Evolutionary conservation across 2,797 vertebrate genomes (phyloP).

Genomic region (Eurystomus glaucurus): DNA sequence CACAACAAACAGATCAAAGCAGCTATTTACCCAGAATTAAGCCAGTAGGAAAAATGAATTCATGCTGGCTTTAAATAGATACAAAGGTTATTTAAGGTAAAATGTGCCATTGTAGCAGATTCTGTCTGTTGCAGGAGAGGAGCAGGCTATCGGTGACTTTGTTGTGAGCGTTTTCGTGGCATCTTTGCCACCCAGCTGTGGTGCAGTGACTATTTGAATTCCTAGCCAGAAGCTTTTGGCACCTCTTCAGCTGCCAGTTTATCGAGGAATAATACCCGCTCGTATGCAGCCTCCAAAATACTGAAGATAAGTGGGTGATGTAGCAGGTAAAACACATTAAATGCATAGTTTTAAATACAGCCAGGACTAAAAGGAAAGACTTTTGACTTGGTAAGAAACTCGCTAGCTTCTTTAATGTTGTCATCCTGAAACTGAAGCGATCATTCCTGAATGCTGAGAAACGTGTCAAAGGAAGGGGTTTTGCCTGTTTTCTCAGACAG

Average conservation of each 20-base stretch:
- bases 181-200: background rate
- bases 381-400: constrained; percentile 19
- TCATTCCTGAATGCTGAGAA: constrained; percentile 70
- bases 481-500: constrained; percentile 63
- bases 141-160: background rate
- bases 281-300: background rate
- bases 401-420: constrained; percentile 32
- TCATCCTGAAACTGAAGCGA: constrained; percentile 66
- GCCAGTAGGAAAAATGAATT: constrained; percentile 33
- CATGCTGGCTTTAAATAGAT: constrained; percentile 34
- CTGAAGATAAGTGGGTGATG: background rate
- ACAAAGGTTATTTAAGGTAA: constrained; percentile 49
- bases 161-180: background rate
- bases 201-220: background rate
- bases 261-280: background rate
- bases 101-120: background rate
- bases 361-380: constrained; percentile 19
- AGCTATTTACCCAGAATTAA: constrained; percentile 50
- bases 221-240: background rate
- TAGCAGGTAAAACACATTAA: background rate
- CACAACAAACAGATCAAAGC: constrained; percentile 50
- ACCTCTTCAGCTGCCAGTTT: background rate
- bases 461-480: constrained; percentile 50
- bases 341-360: background rate
- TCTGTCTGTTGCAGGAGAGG: background rate